phyloP scores from a whole-genome alignment of 2,113 vertebrate genomes.

The Oncorhynchus masou region DNA sequence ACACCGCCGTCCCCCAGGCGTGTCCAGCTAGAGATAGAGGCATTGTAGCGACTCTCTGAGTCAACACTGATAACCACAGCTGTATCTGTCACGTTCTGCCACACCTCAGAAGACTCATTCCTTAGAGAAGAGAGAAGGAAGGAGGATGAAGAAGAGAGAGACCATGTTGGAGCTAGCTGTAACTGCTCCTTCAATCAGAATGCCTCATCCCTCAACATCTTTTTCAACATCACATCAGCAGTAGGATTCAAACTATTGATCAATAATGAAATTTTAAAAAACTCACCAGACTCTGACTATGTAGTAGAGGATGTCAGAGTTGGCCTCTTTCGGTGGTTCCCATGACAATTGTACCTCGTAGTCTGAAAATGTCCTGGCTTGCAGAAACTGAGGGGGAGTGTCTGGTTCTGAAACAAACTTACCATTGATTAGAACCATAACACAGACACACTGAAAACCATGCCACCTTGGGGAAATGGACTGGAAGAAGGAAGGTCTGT shows the following conservation, averaged over 20 bases:
- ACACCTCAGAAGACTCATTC: conserved; percentile 77
- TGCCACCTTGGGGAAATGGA: neutral
- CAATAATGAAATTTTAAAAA: conserved; percentile 45
- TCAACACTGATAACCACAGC: conserved; percentile 82
- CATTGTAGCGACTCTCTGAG: conserved; percentile 79
- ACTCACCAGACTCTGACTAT: conserved; percentile 91
- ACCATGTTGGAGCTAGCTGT: neutral
- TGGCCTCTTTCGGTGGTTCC: conserved; percentile 86
- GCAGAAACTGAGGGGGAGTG: conserved; percentile 85
- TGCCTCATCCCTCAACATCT: no score
- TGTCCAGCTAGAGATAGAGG: conserved; percentile 88
- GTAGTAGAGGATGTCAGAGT: conserved; percentile 94
- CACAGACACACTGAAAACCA: neutral
- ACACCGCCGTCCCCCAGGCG: conserved; percentile 85
- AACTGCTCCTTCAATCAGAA: neutral
- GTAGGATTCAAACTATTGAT: no score
- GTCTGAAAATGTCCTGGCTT: conserved; percentile 86
- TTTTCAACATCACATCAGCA: no score
- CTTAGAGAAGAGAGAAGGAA: conserved; percentile 46
- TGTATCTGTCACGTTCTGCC: conserved; percentile 77
- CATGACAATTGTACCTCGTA: conserved; percentile 90
- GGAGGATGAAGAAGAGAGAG: no score
- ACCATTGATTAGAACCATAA: conserved; percentile 39
- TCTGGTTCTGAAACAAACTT: conserved; percentile 83
- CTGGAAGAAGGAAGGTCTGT: neutral